A percentile compares a stretch with the other conserved stretches of the same genome.
phyloP scores from a whole-genome alignment of 2,797 vertebrate species.

The Xiphorhynchus erythropygius region DNA sequence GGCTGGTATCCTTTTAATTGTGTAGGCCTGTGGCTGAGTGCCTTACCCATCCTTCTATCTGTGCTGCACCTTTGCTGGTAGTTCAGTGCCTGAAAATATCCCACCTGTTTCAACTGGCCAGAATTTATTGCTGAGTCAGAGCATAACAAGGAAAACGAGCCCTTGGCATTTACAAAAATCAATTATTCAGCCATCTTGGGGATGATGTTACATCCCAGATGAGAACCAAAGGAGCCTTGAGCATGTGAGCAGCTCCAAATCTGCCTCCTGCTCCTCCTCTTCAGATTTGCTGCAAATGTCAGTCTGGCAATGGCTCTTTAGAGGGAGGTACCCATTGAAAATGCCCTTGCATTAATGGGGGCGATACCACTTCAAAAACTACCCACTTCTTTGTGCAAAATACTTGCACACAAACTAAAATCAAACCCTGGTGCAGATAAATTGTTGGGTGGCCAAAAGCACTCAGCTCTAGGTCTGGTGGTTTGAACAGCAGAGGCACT shows the following conservation, averaged over 20 bases:
- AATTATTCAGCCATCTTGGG: neutral
- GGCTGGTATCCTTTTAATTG: neutral
- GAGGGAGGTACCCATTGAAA: neutral
- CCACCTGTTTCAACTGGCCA: neutral
- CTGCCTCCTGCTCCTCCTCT: neutral
- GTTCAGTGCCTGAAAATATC: neutral
- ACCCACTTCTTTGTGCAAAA: neutral
- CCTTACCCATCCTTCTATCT: neutral
- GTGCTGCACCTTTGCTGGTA: neutral
- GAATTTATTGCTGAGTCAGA: neutral
- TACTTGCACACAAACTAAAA: neutral
- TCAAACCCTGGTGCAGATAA: neutral
- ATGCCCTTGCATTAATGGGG: neutral
- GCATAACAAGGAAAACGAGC: neutral
- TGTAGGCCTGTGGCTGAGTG: neutral
- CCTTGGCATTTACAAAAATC: neutral
- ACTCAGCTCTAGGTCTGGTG: neutral
- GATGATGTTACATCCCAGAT: neutral
- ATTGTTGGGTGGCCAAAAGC: neutral
- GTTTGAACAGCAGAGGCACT: neutral
- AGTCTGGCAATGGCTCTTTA: neutral
- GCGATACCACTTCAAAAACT: neutral
- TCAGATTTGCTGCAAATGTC: neutral
- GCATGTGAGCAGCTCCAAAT: neutral
- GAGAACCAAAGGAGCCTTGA: neutral